These are phyloP conservation scores for Numenius phaeopus DNA, from an alignment of 2,797 vertebrate genomes.

Conservation along the genomic window DNA sequence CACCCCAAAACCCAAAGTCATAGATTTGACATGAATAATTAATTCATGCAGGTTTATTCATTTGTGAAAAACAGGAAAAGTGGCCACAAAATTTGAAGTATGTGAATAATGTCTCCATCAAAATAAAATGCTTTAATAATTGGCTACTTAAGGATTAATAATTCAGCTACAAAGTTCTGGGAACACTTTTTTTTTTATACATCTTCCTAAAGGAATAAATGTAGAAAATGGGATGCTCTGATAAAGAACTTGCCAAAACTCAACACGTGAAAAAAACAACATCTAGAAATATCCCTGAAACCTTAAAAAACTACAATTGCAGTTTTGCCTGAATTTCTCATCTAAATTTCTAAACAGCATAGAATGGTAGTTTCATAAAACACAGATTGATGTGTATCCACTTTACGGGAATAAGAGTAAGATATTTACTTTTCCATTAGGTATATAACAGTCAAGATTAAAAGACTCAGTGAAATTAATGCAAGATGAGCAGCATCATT, in stretches of 20 bases:
- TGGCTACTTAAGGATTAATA: background rate
- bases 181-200: rapidly evolving
- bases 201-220: background rate
- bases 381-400: background rate
- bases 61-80: background rate
- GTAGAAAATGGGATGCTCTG: background rate
- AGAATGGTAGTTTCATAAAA: background rate
- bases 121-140: background rate
- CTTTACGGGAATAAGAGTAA: background rate
- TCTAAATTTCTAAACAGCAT: background rate
- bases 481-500: background rate
- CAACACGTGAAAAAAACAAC: background rate
- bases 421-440: background rate
- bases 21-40: background rate
- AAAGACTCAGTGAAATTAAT: background rate
- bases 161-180: background rate
- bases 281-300: background rate
- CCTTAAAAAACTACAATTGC: background rate
- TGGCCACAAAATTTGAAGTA: background rate
- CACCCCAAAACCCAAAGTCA: background rate
- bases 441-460: background rate
- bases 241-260: background rate
- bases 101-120: background rate
- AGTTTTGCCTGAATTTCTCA: background rate
- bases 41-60: rapidly evolving